A percentile compares a stretch with the other conserved stretches of the same genome.
phyloP scores from a whole-genome alignment of 2,113 vertebrate species.

The Oncorhynchus mykiss region DNA sequence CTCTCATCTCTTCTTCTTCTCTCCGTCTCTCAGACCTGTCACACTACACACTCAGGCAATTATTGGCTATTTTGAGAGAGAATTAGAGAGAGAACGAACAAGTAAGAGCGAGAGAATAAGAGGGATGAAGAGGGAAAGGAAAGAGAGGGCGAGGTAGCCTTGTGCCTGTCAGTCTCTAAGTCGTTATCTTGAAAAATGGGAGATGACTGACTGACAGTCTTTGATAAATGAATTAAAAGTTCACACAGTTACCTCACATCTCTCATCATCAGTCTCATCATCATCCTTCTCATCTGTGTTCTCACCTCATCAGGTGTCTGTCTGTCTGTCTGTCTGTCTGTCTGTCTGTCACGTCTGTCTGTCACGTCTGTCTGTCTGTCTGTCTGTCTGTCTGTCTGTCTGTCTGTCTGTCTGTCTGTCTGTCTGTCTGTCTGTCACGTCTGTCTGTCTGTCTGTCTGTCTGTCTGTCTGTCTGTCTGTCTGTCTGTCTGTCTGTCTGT shows the following conservation, averaged over 20 bases:
- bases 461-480: conserved; percentile 25
- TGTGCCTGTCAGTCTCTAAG: conserved; percentile 50
- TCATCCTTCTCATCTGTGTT: conserved; percentile 52
- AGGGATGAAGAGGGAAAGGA: conserved; percentile 44
- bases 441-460: neutral
- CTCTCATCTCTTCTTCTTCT: conserved; percentile 50
- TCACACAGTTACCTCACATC: neutral
- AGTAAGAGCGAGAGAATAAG: neutral
- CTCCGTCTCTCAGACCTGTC: conserved; percentile 60
- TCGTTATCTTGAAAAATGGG: conserved; percentile 33
- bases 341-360: too few species aligned
- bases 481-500: neutral
- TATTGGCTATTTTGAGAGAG: conserved; percentile 64
- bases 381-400: conserved; percentile 26
- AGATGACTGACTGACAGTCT: conserved; percentile 41
- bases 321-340: too few species aligned
- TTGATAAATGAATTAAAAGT: conserved; percentile 52
- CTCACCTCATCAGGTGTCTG: neutral
- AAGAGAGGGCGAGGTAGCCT: conserved; percentile 26
- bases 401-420: neutral
- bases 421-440: too few species aligned
- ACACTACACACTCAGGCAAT: conserved; percentile 58
- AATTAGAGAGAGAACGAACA: conserved; percentile 21
- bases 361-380: neutral
- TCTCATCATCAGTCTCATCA: too few species aligned